Conservation (phyloP, 1,140 invertebrate species). For the Leptonema lineaticorne region DNA sequence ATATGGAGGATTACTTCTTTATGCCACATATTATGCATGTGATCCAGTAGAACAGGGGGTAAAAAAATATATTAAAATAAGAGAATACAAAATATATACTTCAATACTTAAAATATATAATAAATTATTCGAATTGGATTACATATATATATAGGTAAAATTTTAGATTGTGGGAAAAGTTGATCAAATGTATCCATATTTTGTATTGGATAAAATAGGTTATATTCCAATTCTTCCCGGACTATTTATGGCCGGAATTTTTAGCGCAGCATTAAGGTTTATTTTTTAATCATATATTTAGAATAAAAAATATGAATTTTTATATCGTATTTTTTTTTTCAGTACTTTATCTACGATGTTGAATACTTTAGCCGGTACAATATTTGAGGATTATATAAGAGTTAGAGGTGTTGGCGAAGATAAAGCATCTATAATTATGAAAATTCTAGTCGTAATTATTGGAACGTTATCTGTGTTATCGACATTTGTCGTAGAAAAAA, state of each 20-base stretch:
- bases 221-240: slow-evolving; percentile 59
- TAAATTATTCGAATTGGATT: too few species aligned
- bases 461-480: slow-evolving; percentile 56
- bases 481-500: slow-evolving; percentile 60
- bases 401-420: slow-evolving; percentile 50
- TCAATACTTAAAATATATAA: too few species aligned
- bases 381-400: slow-evolving; percentile 67
- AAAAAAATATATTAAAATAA: neutral
- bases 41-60: slow-evolving; percentile 68
- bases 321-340: slow-evolving; percentile 42
- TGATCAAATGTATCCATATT: slow-evolving; percentile 56
- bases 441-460: slow-evolving; percentile 58
- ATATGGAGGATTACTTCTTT: slow-evolving; percentile 70
- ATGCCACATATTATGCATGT: slow-evolving; percentile 70
- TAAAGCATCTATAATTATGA: slow-evolving; percentile 59
- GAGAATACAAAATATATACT: too few species aligned
- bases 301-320: neutral
- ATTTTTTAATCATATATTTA: neutral
- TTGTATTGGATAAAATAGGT: slow-evolving; percentile 58
- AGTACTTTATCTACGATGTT: slow-evolving; percentile 72
- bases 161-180: slow-evolving; percentile 37
- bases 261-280: slow-evolving; percentile 67
- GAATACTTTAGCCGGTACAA: slow-evolving; percentile 78
- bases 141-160: too few species aligned
- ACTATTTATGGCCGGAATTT: slow-evolving; percentile 66